Evolutionary conservation across 2,888 invertebrate species (phyloP).

Genomic region (Melanchra persicariae): DNA sequence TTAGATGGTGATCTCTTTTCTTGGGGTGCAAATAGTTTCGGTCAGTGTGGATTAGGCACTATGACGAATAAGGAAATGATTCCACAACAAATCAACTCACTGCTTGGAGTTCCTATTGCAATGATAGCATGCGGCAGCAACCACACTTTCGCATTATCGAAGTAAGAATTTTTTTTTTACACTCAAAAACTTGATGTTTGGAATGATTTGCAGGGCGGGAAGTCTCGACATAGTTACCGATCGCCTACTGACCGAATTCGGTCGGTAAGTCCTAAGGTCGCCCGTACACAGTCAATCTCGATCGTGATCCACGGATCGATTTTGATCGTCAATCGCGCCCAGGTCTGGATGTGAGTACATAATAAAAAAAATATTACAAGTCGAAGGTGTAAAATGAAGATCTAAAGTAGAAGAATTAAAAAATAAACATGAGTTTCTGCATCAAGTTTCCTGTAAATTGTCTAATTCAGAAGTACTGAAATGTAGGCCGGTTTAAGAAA

Average conservation of each 20-base stretch:
- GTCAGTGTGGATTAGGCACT: conserved; percentile 95
- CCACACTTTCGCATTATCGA: conserved; percentile 95
- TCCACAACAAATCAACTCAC: conserved; percentile 92
- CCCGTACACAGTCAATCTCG: no score
- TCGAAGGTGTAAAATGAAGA: background rate
- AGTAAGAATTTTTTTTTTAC: conserved; percentile 79
- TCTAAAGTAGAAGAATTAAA: background rate
- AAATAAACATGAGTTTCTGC: background rate
- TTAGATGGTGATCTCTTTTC: conserved; percentile 95
- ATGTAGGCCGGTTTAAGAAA: background rate
- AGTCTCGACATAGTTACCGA: no score
- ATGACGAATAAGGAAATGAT: conserved; percentile 90
- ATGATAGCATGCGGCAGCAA: conserved; percentile 95
- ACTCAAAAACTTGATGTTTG: background rate
- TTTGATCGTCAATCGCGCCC: no score
- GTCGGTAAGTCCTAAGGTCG: no score
- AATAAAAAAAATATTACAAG: no score
- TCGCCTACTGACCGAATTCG: no score
- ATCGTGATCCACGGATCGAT: no score
- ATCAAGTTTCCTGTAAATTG: background rate
- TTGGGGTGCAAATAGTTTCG: conserved; percentile 96
- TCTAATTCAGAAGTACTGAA: conserved; percentile 1
- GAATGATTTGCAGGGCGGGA: background rate
- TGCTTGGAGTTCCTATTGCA: conserved; percentile 94
- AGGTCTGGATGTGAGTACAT: background rate